Percentiles rank a stretch among this genome's conserved stretches.
Evolutionary conservation across 2,888 invertebrate species (phyloP).

Genomic region (Philaethria dido): DNA sequence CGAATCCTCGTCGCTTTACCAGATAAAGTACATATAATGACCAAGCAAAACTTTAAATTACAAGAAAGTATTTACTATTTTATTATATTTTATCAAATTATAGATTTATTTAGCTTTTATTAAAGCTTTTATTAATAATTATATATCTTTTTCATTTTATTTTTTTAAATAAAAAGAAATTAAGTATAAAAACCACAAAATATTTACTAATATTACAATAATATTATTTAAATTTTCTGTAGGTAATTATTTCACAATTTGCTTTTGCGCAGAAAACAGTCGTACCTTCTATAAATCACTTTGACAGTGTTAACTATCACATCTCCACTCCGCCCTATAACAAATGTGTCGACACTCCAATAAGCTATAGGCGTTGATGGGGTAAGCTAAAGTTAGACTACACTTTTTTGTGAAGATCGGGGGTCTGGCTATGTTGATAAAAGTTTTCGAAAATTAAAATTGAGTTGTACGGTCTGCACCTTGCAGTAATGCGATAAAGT

Average conservation of each 20-base stretch:
- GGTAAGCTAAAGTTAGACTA: conserved; percentile 58
- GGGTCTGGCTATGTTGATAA: conserved; percentile 6
- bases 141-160: no score
- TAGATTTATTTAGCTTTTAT: neutral
- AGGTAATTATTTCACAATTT: conserved; percentile 8
- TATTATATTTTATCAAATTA: neutral
- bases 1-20: conserved; percentile 66
- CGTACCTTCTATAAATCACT: conserved; percentile 68
- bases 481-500: conserved; percentile 3
- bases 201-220: no score
- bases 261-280: conserved; percentile 40
- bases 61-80: neutral
- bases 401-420: conserved; percentile 45
- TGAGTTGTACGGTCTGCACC: neutral
- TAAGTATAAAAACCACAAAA: no score
- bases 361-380: conserved; percentile 57
- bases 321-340: conserved; percentile 56
- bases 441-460: conserved; percentile 1
- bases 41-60: neutral
- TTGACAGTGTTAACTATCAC: conserved; percentile 66
- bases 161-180: no score
- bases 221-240: neutral
- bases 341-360: conserved; percentile 75
- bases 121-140: no score
- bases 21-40: conserved; percentile 55